Evolutionary conservation across 2,888 invertebrate species (phyloP).

Genomic region (Ditylenchus weischeri): DNA sequence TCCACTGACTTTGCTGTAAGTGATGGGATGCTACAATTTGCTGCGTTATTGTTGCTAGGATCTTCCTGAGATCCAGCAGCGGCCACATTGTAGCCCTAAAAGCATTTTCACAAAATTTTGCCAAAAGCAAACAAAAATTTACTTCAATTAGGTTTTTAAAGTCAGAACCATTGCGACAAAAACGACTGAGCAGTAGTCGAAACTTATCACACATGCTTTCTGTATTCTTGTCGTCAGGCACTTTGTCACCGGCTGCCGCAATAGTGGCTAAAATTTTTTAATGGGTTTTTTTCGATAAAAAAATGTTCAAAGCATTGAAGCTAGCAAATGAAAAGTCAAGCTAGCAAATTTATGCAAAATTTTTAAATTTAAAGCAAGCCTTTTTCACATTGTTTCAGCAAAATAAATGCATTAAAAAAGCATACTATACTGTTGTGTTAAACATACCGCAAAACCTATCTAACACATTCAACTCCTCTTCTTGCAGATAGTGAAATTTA

Average conservation of each 20-base stretch:
- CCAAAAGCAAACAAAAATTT: too few species aligned
- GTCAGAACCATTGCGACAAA: constrained; percentile 18
- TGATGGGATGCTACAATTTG: neutral
- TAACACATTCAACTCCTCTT: neutral
- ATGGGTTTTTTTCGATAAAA: neutral
- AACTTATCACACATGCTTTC: neutral
- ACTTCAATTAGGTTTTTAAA: constrained; percentile 26
- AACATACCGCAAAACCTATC: constrained; percentile 1
- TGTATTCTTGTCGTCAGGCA: constrained; percentile 12
- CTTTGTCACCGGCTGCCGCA: constrained; percentile 21
- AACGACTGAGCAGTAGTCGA: neutral
- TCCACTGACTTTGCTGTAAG: too few species aligned
- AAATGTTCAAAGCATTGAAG: neutral
- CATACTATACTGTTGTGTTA: too few species aligned
- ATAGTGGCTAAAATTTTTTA: constrained; percentile 17
- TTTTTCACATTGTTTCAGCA: too few species aligned
- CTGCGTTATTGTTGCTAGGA: neutral
- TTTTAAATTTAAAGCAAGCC: neutral
- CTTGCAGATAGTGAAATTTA: constrained; percentile 12
- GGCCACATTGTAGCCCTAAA: constrained; percentile 8
- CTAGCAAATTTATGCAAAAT: neutral
- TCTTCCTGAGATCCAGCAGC: neutral
- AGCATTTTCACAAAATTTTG: too few species aligned
- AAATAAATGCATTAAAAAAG: too few species aligned
- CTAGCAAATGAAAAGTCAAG: neutral